A percentile compares a stretch with the other conserved stretches of the same genome.
Conservation (phyloP, 35 echinoderm and acorn worm species). For the Heliocidaris tuberculata region DNA sequence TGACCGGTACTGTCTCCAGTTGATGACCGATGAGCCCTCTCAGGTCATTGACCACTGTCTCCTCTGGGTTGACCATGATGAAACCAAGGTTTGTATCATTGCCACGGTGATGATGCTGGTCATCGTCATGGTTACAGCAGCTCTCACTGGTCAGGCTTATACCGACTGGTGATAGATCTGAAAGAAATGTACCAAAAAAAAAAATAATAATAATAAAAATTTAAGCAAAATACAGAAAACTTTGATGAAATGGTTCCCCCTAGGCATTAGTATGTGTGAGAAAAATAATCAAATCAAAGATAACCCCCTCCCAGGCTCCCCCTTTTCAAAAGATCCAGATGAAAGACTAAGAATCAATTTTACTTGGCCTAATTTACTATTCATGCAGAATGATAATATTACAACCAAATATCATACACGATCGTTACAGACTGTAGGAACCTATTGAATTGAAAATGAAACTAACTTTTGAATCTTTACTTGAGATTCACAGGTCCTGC, state of each 20-base stretch:
- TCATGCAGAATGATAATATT: no score
- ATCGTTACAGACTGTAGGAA: no score
- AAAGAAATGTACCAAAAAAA: background rate
- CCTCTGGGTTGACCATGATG: constrained; percentile 46
- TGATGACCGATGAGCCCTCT: constrained; percentile 52
- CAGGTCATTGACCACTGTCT: constrained; percentile 45
- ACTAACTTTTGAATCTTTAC: no score
- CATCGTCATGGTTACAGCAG: constrained; percentile 40
- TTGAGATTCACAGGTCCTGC: no score
- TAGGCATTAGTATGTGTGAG: no score
- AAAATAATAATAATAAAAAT: background rate
- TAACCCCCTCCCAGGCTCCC: no score
- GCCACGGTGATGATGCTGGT: background rate
- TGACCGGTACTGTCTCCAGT: constrained; percentile 53
- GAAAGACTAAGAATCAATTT: no score
- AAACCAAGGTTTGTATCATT: constrained; percentile 57
- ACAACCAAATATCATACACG: no score
- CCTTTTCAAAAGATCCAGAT: no score
- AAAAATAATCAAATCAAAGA: no score
- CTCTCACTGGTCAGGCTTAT: constrained; percentile 73
- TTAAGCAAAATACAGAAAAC: background rate
- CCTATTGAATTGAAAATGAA: no score
- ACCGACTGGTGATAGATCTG: constrained; percentile 57
- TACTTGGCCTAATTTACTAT: no score
- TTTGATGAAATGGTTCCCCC: background rate